Base-by-base conservation (phyloP, 2,888 invertebrate genomes). In the Ypsolopha scabrella region DNA sequence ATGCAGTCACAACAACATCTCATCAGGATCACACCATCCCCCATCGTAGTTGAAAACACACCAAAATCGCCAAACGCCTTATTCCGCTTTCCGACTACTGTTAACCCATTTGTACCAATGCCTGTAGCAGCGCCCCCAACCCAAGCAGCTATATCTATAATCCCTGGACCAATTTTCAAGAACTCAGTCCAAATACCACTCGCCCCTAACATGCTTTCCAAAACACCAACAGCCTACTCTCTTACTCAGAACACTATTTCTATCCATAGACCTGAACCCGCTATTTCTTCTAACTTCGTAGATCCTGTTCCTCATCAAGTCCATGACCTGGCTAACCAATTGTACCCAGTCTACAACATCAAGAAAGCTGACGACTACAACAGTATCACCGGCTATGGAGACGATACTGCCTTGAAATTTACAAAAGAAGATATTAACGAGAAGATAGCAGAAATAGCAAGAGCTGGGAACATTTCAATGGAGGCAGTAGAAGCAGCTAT, bases 401-500 rank as follows among this genome's bases (percentile, higher is more conserved):
- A 86, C 50, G 86, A 86, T 46, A 79, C 78, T 1, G 62, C 72
- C 0, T 58, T 86, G 13, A 81, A 81, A 45, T 69, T 82, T 53
- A 80, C 72, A 50, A 83, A 83, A 48, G 82, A 86, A 54, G 85
- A 86, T 53, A 80, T 87, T 9, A 80, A 80, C 60, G 64, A 75
- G 4, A 87, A 86, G 65, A 87, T 87, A 56, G 79, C 78, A 4
- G 87, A 87, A 61, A 86, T 87, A 53, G 87, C 93, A 0, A 89
- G 91, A 53, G 92, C 92, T 6, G 93, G 93, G 11, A 95, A 95
- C 65, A 90, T 94, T 24, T 93, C 93, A 0, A 91, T 93, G 67
- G 93, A 93, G 54, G 92, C 93, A 7, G 88, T 94, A 3, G 92
- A 94, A 63, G 90, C 93, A 8, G 94, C 94, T 0, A 91, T 94